Conservation (phyloP, 1,140 invertebrate species). For the Zaprionus ornatus region DNA sequence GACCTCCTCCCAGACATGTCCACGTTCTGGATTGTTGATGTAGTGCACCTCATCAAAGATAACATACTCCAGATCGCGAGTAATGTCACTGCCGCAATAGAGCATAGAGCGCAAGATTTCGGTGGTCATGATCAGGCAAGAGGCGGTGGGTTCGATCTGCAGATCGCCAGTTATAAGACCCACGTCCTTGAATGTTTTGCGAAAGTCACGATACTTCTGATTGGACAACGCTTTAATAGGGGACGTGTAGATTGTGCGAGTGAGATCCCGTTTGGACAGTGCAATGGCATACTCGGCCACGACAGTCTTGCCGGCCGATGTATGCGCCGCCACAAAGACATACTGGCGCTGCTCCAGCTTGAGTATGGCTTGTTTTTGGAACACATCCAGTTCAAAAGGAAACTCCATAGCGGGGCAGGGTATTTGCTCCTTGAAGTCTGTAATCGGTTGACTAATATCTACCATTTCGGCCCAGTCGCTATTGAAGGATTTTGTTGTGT, state of each 20-base stretch:
- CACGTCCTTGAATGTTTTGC: conserved; percentile 95
- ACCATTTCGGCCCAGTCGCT: conserved; percentile 94
- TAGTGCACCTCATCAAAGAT: conserved; percentile 99
- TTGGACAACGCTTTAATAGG: conserved; percentile 99
- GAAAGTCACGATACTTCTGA: conserved; percentile 99
- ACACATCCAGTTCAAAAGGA: conserved; percentile 97
- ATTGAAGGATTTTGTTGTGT: conserved; percentile 80
- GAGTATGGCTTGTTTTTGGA: conserved; percentile 98
- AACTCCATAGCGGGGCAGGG: conserved; percentile 94
- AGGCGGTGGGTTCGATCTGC: conserved; percentile 96
- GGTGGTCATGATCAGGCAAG: conserved; percentile 99
- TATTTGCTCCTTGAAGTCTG: conserved; percentile 92
- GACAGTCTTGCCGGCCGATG: conserved; percentile 99
- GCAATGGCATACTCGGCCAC: conserved; percentile 99
- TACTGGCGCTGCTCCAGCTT: conserved; percentile 96
- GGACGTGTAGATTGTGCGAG: conserved; percentile 98
- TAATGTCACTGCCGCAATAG: conserved; percentile 97
- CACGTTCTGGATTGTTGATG: conserved; percentile 98
- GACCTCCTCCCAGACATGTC: conserved; percentile 99
- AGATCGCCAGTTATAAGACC: conserved; percentile 98
- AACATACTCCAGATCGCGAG: conserved; percentile 98
- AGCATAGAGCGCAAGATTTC: conserved; percentile 99
- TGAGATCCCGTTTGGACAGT: conserved; percentile 95
- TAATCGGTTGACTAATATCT: conserved; percentile 91
- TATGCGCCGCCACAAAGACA: conserved; percentile 99